Conservation (phyloP, 2,888 invertebrate genomes). For the Monopis laevigella region DNA sequence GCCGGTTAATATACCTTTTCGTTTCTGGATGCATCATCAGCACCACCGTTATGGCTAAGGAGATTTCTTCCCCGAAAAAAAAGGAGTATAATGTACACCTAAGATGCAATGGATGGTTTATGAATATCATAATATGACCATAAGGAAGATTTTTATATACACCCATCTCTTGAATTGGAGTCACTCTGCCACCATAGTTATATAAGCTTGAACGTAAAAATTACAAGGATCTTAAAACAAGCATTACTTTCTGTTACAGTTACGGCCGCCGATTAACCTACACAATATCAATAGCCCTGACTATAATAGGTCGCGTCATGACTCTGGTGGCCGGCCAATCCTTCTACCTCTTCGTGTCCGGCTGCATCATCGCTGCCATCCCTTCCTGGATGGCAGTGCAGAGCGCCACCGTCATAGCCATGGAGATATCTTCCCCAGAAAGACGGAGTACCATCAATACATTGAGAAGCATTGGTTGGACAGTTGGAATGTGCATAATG, state of each 20-base stretch:
- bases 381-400: slow-evolving; percentile 39
- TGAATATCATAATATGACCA: too few species aligned
- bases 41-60: too few species aligned
- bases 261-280: slow-evolving; percentile 40
- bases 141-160: too few species aligned
- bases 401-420: slow-evolving; percentile 32
- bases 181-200: too few species aligned
- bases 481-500: slow-evolving; percentile 33
- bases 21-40: too few species aligned
- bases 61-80: too few species aligned
- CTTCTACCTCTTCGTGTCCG: slow-evolving; percentile 30
- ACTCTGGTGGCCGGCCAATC: slow-evolving; percentile 32
- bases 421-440: slow-evolving; percentile 36
- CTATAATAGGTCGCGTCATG: slow-evolving; percentile 32
- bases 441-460: slow-evolving; percentile 32
- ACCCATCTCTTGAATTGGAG: too few species aligned
- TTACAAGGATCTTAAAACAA: too few species aligned
- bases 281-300: slow-evolving; percentile 30
- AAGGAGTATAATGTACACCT: too few species aligned
- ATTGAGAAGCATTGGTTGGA: slow-evolving; percentile 28
- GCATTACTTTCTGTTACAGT: slow-evolving; percentile 33
- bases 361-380: slow-evolving; percentile 33
- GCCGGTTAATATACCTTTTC: too few species aligned
- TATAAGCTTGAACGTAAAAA: too few species aligned
- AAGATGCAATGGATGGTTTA: too few species aligned